Evolutionary conservation across 2,113 vertebrate species (phyloP), one percentile per base, ranked within the genome.

Genomic region (Chauna torquata): DNA sequence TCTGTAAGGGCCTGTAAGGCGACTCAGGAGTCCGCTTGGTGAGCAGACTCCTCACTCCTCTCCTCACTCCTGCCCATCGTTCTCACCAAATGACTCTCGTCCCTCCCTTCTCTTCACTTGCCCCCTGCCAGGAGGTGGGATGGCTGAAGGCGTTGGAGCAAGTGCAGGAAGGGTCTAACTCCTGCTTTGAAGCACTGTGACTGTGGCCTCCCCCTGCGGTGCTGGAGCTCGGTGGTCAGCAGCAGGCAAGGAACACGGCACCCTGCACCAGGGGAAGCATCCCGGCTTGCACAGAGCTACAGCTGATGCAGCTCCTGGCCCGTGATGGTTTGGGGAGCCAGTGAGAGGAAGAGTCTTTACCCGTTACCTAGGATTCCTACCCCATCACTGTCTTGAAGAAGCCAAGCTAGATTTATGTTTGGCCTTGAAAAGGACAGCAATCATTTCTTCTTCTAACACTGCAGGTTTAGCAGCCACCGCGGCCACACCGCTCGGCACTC

Each of bases 1-100:
- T 59, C 38, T 22, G 0, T 2, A 11, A 34, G 17, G 40, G 23
- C 44, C 15, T 10, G 12, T 13, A 11, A 12, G 17, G 28, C 3
- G 24, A 62, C 9, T 16, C 1, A 0, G 14, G 38, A 25, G 4
- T 3, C n/a, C 24, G 16, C 64, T 42, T 5, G 16, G 57, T 2
- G 28, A 45, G 23, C 45, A 3, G 34, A 17, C 17, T n/a, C n/a
- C n/a, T n/a, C n/a, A n/a, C n/a, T n/a, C n/a, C 54, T 27, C 44
- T 22, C 78, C 6, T 27, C 30, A 3, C 40, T 50, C 65, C 9
- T 17, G 45, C 38, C 66, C 20, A 2, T 8, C 65, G 11, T 47
- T 12, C 82, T 64, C 2, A 0, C 28, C 38, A 61, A 36, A 18
- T 47, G 0, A 11, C 1, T 3, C 38, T 55, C n/a, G n/a, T 72